These are phyloP conservation scores for Euura lappo DNA, from an alignment of 1,140 invertebrate genomes.

Conservation along the genomic window DNA sequence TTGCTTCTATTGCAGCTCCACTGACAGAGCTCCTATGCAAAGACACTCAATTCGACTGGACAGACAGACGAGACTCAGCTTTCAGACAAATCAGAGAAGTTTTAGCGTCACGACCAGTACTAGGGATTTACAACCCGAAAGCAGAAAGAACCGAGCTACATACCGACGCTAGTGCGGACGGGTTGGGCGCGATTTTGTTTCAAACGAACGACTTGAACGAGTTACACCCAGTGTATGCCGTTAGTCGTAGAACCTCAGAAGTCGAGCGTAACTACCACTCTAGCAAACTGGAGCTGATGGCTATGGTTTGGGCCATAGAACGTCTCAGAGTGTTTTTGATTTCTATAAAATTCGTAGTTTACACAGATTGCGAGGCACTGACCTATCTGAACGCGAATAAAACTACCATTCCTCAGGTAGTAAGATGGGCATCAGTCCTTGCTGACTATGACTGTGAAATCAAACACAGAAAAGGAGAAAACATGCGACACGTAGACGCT, in stretches of 20 bases:
- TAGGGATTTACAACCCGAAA: conserved; percentile 29
- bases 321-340: conserved; percentile 28
- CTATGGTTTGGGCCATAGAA: conserved; percentile 20
- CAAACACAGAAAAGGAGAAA: conserved; percentile 17
- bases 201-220: conserved; percentile 13
- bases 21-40: conserved; percentile 23
- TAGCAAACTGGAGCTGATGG: too few relatives aligned
- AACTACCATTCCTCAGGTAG: conserved; percentile 19
- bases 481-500: conserved; percentile 48
- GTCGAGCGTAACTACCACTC: conserved; percentile 17
- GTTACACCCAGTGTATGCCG: conserved; percentile 26
- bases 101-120: conserved; percentile 23
- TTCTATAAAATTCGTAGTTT: conserved; percentile 23
- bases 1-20: conserved; percentile 6
- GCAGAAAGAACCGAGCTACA: conserved; percentile 37
- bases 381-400: background rate
- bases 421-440: conserved; percentile 12
- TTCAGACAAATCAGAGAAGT: conserved; percentile 9
- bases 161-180: conserved; percentile 40
- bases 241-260: conserved; percentile 30
- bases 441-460: conserved; percentile 24
- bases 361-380: conserved; percentile 30
- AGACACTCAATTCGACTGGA: conserved; percentile 23
- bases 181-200: conserved; percentile 36
- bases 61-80: background rate